These are phyloP conservation scores for Fregetta grallaria DNA, from an alignment of 2,113 vertebrate genomes.

Conservation along the genomic window DNA sequence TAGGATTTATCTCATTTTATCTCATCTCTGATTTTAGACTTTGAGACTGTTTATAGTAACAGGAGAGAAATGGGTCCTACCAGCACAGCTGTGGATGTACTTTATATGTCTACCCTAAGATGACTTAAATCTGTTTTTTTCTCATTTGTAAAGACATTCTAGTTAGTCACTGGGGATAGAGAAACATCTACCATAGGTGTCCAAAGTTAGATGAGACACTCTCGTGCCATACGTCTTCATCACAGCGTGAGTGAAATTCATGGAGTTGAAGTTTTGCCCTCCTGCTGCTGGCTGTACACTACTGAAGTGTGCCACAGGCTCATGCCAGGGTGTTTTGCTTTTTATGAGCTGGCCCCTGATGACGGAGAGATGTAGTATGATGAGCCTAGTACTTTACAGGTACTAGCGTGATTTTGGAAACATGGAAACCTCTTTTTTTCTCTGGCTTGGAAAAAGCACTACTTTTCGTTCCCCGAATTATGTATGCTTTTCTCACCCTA, in stretches of 20 bases:
- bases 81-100: background rate
- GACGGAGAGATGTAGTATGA: background rate
- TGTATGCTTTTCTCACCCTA: background rate
- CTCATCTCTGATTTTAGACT: background rate
- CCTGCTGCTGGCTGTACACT: background rate
- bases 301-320: background rate
- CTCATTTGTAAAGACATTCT: background rate
- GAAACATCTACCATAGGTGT: background rate
- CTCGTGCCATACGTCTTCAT: background rate
- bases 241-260: background rate
- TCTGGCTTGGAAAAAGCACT: background rate
- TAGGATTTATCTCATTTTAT: background rate
- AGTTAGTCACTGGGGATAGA: background rate
- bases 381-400: background rate
- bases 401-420: background rate
- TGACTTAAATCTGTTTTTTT: background rate
- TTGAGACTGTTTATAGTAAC: background rate
- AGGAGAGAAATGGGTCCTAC: background rate
- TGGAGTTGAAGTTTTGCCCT: background rate
- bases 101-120: background rate
- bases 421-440: background rate
- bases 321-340: background rate
- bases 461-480: background rate
- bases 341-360: background rate
- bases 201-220: background rate